These are phyloP conservation scores for Scolopax rusticola DNA, from an alignment of 2,797 vertebrate genomes.

Conservation along the genomic window DNA sequence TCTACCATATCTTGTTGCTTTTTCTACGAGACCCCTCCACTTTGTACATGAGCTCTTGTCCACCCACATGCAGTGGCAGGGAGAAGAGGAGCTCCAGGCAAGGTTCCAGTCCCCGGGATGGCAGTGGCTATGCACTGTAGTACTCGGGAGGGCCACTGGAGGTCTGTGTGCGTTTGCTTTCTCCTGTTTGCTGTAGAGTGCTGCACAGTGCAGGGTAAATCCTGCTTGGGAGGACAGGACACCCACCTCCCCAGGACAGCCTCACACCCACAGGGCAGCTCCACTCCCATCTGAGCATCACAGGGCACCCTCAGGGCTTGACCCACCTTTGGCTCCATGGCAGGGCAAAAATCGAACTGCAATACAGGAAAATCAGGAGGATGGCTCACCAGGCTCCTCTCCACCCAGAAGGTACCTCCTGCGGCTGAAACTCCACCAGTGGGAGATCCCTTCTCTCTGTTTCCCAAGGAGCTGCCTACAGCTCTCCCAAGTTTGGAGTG, in stretches of 20 bases:
- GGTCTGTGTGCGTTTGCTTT: constrained; percentile 12
- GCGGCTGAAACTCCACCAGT: accelerated
- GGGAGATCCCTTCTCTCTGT: accelerated
- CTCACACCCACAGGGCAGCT: accelerated
- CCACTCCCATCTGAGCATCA: background rate
- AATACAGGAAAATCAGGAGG: background rate
- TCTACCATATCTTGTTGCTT: background rate
- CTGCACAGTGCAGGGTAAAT: background rate
- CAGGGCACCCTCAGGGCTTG: background rate
- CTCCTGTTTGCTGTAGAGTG: accelerated
- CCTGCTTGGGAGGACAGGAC: background rate
- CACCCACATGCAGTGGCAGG: background rate
- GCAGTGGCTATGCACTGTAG: background rate
- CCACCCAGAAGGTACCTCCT: background rate
- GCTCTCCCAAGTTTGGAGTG: background rate
- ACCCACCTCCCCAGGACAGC: background rate
- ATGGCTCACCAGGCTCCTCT: background rate
- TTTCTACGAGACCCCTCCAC: background rate
- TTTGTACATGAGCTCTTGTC: background rate
- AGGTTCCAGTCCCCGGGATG: background rate
- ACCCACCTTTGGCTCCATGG: background rate
- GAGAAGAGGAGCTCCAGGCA: background rate
- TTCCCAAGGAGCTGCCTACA: background rate
- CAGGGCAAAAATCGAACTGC: background rate
- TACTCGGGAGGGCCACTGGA: constrained; percentile 41